Conservation (phyloP, 2,113 vertebrate genomes). For the Percina caprodes region DNA sequence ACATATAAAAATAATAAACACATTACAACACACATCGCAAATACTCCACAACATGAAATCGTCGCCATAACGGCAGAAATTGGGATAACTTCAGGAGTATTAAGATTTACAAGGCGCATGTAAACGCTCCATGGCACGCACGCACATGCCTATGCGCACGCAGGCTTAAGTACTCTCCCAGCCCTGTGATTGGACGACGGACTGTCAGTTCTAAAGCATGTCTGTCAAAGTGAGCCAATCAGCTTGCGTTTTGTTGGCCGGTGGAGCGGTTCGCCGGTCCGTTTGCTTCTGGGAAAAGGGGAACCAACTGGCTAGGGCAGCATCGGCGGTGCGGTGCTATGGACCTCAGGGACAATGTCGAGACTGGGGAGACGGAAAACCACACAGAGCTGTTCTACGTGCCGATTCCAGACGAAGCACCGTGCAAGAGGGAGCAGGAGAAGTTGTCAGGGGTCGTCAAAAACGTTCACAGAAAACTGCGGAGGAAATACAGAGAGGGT, state of each 20-base stretch:
- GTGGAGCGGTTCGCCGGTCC: constrained; percentile 74
- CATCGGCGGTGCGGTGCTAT: constrained; percentile 65
- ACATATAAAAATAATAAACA: too few species aligned
- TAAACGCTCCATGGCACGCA: constrained; percentile 37
- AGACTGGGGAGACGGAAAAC: constrained; percentile 74
- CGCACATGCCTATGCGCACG: not conserved
- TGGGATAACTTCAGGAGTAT: not conserved
- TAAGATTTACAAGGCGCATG: constrained; percentile 19
- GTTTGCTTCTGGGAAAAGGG: constrained; percentile 54
- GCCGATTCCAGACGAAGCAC: constrained; percentile 61
- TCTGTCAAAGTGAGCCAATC: constrained; percentile 63
- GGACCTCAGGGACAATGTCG: constrained; percentile 77
- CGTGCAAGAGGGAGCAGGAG: constrained; percentile 88
- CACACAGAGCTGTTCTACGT: constrained; percentile 58
- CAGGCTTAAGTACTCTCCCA: not conserved
- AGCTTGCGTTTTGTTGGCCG: constrained; percentile 56
- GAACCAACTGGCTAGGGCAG: constrained; percentile 47
- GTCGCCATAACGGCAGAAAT: not conserved
- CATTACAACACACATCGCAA: too few species aligned
- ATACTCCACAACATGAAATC: too few species aligned
- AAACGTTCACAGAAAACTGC: constrained; percentile 94
- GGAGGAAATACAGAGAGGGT: constrained; percentile 98
- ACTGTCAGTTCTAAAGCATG: constrained; percentile 61
- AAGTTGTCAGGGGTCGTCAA: constrained; percentile 96
- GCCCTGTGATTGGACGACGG: constrained; percentile 66